Evolutionary conservation across 2,888 invertebrate genomes (phyloP), one percentile per base, ranked within the genome.

Genomic region (Atethmia centrago): DNA sequence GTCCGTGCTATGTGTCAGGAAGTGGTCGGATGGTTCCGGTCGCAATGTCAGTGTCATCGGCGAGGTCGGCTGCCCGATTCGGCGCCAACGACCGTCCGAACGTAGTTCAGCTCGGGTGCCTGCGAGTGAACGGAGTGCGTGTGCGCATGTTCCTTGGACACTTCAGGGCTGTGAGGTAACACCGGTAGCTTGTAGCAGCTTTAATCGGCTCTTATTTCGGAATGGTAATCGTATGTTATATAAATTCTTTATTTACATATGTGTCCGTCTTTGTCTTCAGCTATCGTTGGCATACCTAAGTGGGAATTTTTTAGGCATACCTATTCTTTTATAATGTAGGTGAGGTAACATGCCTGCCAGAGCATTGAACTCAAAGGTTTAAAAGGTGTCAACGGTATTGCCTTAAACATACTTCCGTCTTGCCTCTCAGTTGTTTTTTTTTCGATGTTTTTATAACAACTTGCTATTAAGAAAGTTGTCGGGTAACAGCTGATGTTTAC

Each of bases 41-140:
- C 84, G 88, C 94, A 95, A 95, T 94, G 95, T 94, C 95, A 95
- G 92, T 93, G 94, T 87, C 93, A 86, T 68, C 65, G 56, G 70
- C 92, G 92, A 95, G 95, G 95, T 87, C 91, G 88, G 74, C 80
- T 79, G 88, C 88, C 88, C 85, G 89, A 88, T 90, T 90, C 86
- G 89, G 87, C 87, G 82, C 84, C 89, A 88, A 89, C 89, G 88
- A 90, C 89, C 91, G 87, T 74, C 85, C 59, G 69, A 66, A 58
- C 58, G 63, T 36, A 25, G 45, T 47, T 51, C 55, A 55, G 25
- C 53, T 67, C 40, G 62, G 64, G 45, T 62, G 64, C 70, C 71
- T 45, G n/a, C n/a, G 28, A 68, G 76, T 70, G 84, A 80, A 66
- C 71, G 68, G 66, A 55, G 66, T 63, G 68, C 61, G 69, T 66